A percentile compares a stretch with the other conserved stretches of the same genome.
Conservation (phyloP, 2,888 invertebrate species). For the Eupithecia inturbata region DNA sequence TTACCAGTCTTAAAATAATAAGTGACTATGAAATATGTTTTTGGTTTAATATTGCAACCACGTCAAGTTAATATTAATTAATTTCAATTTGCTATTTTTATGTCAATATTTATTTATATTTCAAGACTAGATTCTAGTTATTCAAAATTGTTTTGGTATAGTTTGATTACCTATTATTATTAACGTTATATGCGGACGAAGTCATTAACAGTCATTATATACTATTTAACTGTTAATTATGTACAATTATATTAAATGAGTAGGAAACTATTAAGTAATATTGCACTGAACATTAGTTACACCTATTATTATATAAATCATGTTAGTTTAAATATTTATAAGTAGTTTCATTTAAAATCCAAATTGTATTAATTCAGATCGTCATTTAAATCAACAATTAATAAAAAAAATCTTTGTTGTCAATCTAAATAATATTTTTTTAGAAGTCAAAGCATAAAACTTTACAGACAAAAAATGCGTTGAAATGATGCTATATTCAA, state of each 20-base stretch:
- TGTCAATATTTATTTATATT: conserved; percentile 17
- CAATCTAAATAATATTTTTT: not conserved
- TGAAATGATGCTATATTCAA: too few relatives aligned
- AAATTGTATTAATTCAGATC: not conserved
- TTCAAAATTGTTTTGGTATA: conserved; percentile 42
- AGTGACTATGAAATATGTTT: conserved; percentile 45
- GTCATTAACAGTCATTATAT: not conserved
- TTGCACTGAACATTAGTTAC: not conserved
- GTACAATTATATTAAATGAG: conserved; percentile 6
- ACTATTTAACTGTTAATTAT: not conserved
- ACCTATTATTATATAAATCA: not conserved
- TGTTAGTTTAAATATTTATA: not conserved
- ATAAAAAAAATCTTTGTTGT: too few relatives aligned
- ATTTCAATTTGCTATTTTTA: conserved; percentile 5
- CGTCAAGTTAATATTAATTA: conserved; percentile 11
- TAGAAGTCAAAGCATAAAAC: not conserved
- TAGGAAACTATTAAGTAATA: conserved; percentile 8
- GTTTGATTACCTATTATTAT: conserved; percentile 36
- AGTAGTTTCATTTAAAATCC: not conserved
- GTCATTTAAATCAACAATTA: not conserved
- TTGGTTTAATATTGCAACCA: conserved; percentile 35
- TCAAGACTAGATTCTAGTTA: conserved; percentile 44
- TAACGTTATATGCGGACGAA: not conserved
- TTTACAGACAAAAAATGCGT: not conserved
- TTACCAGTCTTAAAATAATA: conserved; percentile 56